Conservation (phyloP, 2,113 vertebrate species). For the Arvicanthis niloticus region DNA sequence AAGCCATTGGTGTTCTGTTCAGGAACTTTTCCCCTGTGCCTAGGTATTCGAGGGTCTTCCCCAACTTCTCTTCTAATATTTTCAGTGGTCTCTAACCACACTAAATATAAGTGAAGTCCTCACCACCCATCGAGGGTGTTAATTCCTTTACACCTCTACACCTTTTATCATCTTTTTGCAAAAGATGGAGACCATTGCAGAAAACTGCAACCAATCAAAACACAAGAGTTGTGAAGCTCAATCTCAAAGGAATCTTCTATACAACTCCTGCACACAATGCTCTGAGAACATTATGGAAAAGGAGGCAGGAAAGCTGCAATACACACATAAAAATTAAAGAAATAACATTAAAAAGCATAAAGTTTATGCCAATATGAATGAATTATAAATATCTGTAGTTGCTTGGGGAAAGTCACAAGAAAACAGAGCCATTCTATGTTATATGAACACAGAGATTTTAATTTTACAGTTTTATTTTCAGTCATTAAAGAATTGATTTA, state of each 20-base stretch:
- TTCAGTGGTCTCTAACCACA: no score
- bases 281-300: not conserved
- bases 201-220: not conserved
- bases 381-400: not conserved
- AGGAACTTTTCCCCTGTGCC: no score
- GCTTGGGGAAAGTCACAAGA: not conserved
- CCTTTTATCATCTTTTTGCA: not conserved
- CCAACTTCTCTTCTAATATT: no score
- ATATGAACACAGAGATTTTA: not conserved
- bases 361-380: constrained; percentile 16
- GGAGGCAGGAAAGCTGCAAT: not conserved
- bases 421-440: not conserved
- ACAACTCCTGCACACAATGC: not conserved
- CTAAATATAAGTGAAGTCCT: not conserved
- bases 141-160: no score
- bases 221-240: not conserved
- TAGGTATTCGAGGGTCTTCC: no score
- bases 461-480: constrained; percentile 23
- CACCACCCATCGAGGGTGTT: not conserved
- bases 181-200: not conserved
- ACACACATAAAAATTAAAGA: not conserved
- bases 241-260: not conserved
- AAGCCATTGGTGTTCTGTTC: no score
- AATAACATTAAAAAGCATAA: not conserved
- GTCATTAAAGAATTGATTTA: constrained; percentile 16